phyloP scores from a whole-genome alignment of 2,113 vertebrate genomes.

The Haliaeetus leucogaster region DNA sequence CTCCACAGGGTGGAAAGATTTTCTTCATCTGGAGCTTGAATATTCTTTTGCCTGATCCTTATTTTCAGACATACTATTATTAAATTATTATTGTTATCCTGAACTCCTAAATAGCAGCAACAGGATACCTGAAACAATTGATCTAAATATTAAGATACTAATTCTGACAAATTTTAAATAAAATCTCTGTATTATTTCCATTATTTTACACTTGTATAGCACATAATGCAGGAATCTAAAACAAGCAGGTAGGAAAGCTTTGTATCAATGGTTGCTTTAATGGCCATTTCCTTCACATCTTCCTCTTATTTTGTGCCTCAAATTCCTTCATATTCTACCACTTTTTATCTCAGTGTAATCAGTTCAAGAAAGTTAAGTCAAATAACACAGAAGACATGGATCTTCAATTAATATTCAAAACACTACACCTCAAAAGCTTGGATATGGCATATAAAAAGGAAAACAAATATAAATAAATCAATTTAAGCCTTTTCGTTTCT shows the following conservation, averaged over 20 bases:
- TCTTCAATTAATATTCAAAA: neutral
- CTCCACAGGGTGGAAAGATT: neutral
- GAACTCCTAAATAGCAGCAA: neutral
- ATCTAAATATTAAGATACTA: neutral
- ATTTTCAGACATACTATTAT: neutral
- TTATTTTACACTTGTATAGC: neutral
- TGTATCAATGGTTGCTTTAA: neutral
- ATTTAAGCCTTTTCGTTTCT: neutral
- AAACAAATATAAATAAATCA: neutral
- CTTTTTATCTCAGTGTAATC: neutral
- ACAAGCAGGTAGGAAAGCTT: neutral
- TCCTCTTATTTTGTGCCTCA: neutral
- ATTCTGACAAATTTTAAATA: neutral
- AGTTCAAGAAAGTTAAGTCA: neutral
- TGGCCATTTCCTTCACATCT: neutral
- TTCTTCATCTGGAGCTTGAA: neutral
- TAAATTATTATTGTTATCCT: neutral
- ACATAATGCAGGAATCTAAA: neutral
- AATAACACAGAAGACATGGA: neutral
- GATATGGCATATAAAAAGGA: neutral
- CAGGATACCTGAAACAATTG: neutral
- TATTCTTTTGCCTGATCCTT: neutral
- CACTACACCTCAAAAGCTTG: neutral
- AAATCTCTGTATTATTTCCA: neutral
- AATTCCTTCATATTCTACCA: neutral